phyloP scores from a whole-genome alignment of 2,113 vertebrate species.

The Cacatua alba region DNA sequence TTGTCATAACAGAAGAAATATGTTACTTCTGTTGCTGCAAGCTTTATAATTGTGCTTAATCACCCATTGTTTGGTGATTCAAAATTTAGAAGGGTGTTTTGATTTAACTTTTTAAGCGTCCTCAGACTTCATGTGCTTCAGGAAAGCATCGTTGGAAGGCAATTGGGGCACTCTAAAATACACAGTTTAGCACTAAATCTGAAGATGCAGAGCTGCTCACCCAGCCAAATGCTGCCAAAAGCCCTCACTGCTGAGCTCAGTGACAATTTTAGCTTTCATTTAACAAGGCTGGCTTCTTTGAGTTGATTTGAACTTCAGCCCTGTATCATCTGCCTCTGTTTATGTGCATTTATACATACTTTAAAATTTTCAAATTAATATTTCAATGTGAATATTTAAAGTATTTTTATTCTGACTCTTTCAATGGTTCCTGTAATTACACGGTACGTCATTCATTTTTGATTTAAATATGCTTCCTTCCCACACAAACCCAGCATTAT shows the following conservation, averaged over 20 bases:
- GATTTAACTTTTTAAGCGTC: not conserved
- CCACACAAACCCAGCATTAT: constrained; percentile 58
- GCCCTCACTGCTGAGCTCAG: not conserved
- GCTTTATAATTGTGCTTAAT: constrained; percentile 17
- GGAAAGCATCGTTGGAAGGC: not conserved
- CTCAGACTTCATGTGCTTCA: not conserved
- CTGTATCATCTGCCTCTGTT: constrained; percentile 9
- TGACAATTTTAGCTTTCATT: not conserved
- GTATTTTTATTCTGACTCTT: constrained; percentile 55
- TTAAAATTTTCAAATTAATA: not conserved
- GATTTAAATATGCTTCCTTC: constrained; percentile 55
- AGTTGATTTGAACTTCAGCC: constrained; percentile 8
- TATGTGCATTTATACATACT: not conserved
- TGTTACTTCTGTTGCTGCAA: not conserved
- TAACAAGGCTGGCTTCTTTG: not conserved
- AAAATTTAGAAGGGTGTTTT: not conserved
- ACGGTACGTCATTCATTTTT: constrained; percentile 45
- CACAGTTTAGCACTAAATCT: rapidly evolving
- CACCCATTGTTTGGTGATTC: constrained; percentile 22
- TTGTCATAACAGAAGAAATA: constrained; percentile 31
- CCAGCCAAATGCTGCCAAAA: not conserved
- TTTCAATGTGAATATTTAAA: not conserved
- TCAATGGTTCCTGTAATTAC: constrained; percentile 47
- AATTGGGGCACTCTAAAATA: not conserved
- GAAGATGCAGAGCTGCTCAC: not conserved